Base-by-base conservation (phyloP, 2,888 invertebrate species). In the Sarcophaga variegata region DNA sequence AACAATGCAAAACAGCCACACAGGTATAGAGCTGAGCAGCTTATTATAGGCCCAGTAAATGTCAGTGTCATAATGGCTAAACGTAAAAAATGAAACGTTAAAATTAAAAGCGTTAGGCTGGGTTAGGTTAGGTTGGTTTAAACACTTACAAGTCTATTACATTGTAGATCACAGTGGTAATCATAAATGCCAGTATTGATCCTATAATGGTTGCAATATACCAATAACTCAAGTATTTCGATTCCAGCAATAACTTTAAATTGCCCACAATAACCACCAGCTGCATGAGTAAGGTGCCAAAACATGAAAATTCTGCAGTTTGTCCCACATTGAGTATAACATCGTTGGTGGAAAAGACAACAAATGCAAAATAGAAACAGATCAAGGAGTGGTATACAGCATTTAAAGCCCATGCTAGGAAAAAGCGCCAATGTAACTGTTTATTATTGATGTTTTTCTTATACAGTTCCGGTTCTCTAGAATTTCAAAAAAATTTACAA, bases 401-500 rank as follows among this genome's bases (percentile, higher is more conserved):
- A 88, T 94, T 91, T 14, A 94, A 2, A 22, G 94, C 94, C 97
- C 97, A 97, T 74, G 94, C 93, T 0, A 94, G 74, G 92, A 97
- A 97, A 86, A 95, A 94, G 0, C 90, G 90, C 94, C 95, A 94
- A 0, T 95, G 95, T 91, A 97, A 94, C 63, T 95, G 94, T 80
- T 94, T 94, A 93, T 97, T 97, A 84, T 94, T 94, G 3, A 92
- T 94, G 84, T 96, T 95, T 76, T 94, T 94, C 90, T 94, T 94
- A 92, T 97, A 97, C 2, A 97, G 92, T 14, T 94, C 94, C 0
- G 97, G 97, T 87, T 95, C 94, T n/a, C 95, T 94, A 90, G 93
- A 91, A 75, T 37, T 37, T 37, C 0, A 95, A 8, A 67, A 6
- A 14, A 20, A 79, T 1, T 70, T 47, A 10, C 17, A 60, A 66